Conservation (phyloP, 1,140 invertebrate genomes). For the Ceratosolen solmsi region DNA sequence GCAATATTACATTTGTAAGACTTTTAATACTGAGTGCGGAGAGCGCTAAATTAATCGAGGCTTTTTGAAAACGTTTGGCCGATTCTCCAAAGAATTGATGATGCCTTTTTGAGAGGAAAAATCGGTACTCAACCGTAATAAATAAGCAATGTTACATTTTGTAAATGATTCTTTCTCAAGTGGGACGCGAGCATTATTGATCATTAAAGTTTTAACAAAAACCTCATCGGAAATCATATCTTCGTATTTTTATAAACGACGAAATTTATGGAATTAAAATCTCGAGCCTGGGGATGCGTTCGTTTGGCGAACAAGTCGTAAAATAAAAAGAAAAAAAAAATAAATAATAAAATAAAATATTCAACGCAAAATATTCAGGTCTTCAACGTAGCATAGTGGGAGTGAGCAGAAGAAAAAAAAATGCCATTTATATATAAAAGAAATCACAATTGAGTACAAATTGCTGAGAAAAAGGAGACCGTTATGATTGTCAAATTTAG, state of each 20-base stretch:
- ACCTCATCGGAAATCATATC: conserved; percentile 24
- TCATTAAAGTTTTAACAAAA: no score
- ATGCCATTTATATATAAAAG: conserved; percentile 70
- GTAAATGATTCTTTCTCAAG: no score
- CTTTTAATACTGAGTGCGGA: conserved; percentile 43
- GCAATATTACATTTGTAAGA: conserved; percentile 59
- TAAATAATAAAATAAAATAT: conserved; percentile 1
- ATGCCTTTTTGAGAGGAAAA: conserved; percentile 18
- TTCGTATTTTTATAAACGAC: conserved; percentile 41
- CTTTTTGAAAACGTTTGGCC: conserved; percentile 33
- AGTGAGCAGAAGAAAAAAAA: conserved; percentile 54
- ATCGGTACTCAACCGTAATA: conserved; percentile 2
- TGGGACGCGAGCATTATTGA: no score
- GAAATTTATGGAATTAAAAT: neutral
- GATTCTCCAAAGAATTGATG: conserved; percentile 25
- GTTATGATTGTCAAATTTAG: conserved; percentile 64
- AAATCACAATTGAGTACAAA: conserved; percentile 72
- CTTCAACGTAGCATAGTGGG: conserved; percentile 64
- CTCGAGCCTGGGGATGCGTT: conserved; percentile 15
- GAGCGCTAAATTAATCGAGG: conserved; percentile 44
- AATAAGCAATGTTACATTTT: neutral
- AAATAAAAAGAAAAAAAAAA: neutral
- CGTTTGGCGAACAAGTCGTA: neutral
- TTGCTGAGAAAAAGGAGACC: conserved; percentile 62
- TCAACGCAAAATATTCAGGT: conserved; percentile 60